Evolutionary conservation across 37 sponge, comb jelly and placozoan species (phyloP).

Genomic region (Eunapius fragilis): DNA sequence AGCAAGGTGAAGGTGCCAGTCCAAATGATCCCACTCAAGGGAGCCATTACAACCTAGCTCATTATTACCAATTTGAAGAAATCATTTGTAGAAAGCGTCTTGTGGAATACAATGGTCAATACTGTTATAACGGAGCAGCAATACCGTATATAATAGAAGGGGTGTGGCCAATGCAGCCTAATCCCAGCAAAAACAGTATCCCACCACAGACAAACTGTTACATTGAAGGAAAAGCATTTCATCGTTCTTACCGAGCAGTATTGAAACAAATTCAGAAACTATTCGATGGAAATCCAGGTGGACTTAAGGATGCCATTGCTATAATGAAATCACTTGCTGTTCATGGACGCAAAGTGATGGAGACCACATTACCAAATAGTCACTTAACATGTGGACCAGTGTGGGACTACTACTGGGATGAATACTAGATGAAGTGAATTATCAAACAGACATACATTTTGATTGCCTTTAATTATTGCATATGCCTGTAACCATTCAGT

Average conservation of each 20-base stretch:
- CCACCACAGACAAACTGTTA: conserved; percentile 8
- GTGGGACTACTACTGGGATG: conserved; percentile 41
- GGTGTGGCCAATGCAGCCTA: conserved; percentile 59
- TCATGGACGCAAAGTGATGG: conserved; percentile 20
- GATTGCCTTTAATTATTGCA: too few relatives aligned
- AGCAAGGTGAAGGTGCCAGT: conserved; percentile 60
- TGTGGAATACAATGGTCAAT: neutral
- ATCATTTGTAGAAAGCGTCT: conserved; percentile 30
- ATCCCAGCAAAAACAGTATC: conserved; percentile 12
- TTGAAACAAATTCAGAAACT: conserved; percentile 29
- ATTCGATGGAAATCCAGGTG: conserved; percentile 30
- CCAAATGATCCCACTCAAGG: conserved; percentile 18
- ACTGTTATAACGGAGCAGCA: conserved; percentile 9
- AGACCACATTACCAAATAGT: neutral
- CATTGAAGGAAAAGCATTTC: conserved; percentile 34
- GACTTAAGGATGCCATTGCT: conserved; percentile 15
- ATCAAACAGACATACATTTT: too few relatives aligned
- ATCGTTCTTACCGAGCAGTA: conserved; percentile 15
- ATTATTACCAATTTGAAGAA: conserved; percentile 52
- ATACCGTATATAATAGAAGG: conserved; percentile 23
- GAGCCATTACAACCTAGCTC: conserved; percentile 5
- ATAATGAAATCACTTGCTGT: conserved; percentile 38
- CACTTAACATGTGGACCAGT: conserved; percentile 30
- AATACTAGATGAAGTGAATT: too few relatives aligned
- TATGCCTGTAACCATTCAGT: too few relatives aligned